phyloP scores from a whole-genome alignment of 35 echinoderm and acorn worm genomes.

The Lytechinus variegatus region DNA sequence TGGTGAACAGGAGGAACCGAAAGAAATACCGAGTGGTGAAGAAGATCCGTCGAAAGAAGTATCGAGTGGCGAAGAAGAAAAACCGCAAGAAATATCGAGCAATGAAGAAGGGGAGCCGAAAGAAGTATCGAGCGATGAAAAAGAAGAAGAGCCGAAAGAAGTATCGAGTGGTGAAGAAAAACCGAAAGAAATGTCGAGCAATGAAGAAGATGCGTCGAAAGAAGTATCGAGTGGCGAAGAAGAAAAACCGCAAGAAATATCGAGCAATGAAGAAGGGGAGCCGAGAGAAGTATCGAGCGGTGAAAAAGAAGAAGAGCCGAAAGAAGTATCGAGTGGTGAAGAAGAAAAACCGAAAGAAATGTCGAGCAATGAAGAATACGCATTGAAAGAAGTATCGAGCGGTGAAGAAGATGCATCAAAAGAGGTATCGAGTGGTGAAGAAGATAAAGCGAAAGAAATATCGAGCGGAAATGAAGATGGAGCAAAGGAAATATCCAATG shows the following conservation, averaged over 20 bases:
- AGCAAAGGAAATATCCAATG: neutral
- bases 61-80: neutral
- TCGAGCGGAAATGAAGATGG: neutral
- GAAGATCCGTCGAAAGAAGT: neutral
- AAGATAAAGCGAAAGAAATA: neutral
- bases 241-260: neutral
- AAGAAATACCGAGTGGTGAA: neutral
- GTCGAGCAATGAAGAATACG: neutral
- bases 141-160: no score
- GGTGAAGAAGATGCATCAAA: neutral
- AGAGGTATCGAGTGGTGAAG: neutral
- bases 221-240: neutral
- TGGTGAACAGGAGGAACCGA: neutral
- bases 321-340: neutral
- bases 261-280: neutral
- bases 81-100: no score
- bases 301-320: neutral
- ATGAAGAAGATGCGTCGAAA: neutral
- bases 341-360: neutral
- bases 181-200: neutral
- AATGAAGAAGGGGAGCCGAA: no score
- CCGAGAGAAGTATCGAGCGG: neutral
- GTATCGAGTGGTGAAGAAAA: neutral
- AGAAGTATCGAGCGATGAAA: no score
- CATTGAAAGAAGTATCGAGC: neutral